These are phyloP conservation scores for human DNA, from an alignment of 2,113 vertebrate species.

Conservation along the genomic window GRCh38 chr22:42459001-42459500, in stretches of 20 bases:
- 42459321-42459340: background rate
- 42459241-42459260: background rate
- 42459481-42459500: background rate
- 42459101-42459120: rapidly evolving
- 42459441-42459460: background rate
- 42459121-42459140: rapidly evolving
- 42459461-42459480: background rate
- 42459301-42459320: background rate
- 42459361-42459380: background rate
- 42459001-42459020: background rate
- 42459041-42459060: rapidly evolving
- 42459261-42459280: background rate
- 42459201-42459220: rapidly evolving
- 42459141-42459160: rapidly evolving
- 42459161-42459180: background rate
- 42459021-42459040: rapidly evolving
- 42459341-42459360: background rate
- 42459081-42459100: background rate
- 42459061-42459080: rapidly evolving
- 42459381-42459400: background rate
- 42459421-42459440: background rate
- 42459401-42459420: background rate
- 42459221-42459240: background rate
- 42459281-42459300: background rate
- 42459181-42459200: background rate